Base-by-base conservation (phyloP, 1,140 invertebrate species). In the Micrasema longulum region DNA sequence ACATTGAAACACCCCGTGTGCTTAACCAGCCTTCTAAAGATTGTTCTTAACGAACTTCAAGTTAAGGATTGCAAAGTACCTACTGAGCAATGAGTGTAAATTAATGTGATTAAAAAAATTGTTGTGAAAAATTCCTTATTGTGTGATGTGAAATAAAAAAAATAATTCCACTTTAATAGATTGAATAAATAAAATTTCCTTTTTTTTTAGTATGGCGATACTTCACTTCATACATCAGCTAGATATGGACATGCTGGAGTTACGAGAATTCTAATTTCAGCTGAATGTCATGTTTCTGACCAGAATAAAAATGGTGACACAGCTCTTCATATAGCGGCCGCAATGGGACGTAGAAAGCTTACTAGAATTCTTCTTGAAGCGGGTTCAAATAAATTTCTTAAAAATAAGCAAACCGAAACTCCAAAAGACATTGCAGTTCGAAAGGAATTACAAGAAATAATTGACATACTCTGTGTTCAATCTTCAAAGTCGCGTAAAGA, bases 231-330 rank as follows among this genome's bases (percentile, higher is more conserved):
- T 81, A 99, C 97, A 3, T 94, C 96, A 6, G 95, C 96, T 0
- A 88, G 97, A 11, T 98, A 91, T 77, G 97, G 97, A 0, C 97
- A 99, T 83, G 97, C 96, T 0, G 97, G 98, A 14, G 97, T 98
- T 31, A 94, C 94, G 0, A 86, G 97, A 23, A 98, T 99, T 72
- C 88, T 98, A 9, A 93, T 99, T 68, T 97, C 95, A 52, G 97
- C 95, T 2, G 85, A 92, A 57, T 95, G 93, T 79, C 88, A 91
- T 73, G 91, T 96, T 22, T 94, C 93, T 55, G 93, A 95, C 80
- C 93, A 95, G 76, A 99, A 99, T 81, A 97, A 97, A 83, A 98
- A 99, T 85, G 96, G 95, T 1, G 97, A 99, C 80, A 97, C 95
- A 0, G 91, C 95, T 0, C 82, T 98, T 16, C 97, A 98, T 80